phyloP scores from a whole-genome alignment of 37 sponge, comb jelly and placozoan genomes.

The Crambe crambe region DNA sequence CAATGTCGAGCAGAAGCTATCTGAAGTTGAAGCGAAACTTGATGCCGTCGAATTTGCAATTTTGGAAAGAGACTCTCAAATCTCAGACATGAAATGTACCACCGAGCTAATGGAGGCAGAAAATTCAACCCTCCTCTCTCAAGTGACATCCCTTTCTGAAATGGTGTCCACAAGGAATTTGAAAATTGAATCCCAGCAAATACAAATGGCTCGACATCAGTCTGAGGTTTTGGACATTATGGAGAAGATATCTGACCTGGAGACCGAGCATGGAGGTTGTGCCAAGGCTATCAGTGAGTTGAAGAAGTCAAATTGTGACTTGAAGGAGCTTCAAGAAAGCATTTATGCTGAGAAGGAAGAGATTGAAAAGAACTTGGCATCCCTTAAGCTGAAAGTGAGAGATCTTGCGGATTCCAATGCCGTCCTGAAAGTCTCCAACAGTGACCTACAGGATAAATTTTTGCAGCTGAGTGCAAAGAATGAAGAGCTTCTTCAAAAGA shows the following conservation, averaged over 20 bases:
- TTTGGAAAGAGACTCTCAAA: slow-evolving; percentile 33
- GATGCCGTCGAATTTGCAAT: slow-evolving; percentile 2
- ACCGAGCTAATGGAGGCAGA: slow-evolving; percentile 37
- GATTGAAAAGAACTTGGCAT: background rate
- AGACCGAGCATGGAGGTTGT: slow-evolving; percentile 40
- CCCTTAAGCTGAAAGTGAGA: slow-evolving; percentile 17
- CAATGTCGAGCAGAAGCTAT: slow-evolving; percentile 9
- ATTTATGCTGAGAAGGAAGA: background rate
- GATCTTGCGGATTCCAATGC: slow-evolving; percentile 16
- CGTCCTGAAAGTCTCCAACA: slow-evolving; percentile 17
- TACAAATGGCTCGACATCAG: slow-evolving; percentile 27
- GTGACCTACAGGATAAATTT: slow-evolving; percentile 31
- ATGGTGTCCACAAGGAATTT: slow-evolving; percentile 46
- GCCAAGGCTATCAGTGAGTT: background rate
- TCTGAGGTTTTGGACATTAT: slow-evolving; percentile 34
- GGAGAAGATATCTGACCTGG: slow-evolving; percentile 34
- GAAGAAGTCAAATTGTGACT: slow-evolving; percentile 12
- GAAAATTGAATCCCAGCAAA: slow-evolving; percentile 40
- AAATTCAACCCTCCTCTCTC: slow-evolving; percentile 37
- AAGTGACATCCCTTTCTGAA: slow-evolving; percentile 55
- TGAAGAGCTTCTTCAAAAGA: background rate
- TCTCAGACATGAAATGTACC: slow-evolving; percentile 17
- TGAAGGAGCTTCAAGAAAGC: background rate
- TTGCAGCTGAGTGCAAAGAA: background rate
- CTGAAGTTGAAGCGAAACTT: slow-evolving; percentile 26